Evolutionary conservation across 2,888 invertebrate genomes (phyloP), one percentile per base, ranked within the genome.

Genomic region (Temnothorax ravouxi): DNA sequence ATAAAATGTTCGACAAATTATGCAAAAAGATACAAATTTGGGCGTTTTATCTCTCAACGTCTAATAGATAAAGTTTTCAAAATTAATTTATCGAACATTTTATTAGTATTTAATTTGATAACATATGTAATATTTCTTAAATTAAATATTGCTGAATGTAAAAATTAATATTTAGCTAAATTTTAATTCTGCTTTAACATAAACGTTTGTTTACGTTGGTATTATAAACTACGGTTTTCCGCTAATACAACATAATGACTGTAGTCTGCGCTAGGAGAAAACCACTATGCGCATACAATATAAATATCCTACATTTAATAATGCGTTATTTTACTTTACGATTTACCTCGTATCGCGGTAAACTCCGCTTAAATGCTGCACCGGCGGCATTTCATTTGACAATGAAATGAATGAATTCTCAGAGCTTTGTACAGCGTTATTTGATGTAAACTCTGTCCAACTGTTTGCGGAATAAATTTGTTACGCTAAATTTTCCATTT

Each of bases 281-380:
- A 67, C 21, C 44, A 18, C 34, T 59, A 59, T 56, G 13, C 18
- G 13, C 18, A 21, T 13, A 59, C 59, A 25, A 59, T 79, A 75
- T 75, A 59, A 80, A 59, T 61, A 80, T 80, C 44, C 74, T 38
- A 38, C 47, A 38, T 80, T 80, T 80, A 80, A 80, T 80, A 59
- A 59, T 54, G 15, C 29, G 38, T 80, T 80, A 80, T 74, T 74
- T 74, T 80, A 80, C 59, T 56, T 74, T 34, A 74, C 75, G 79
- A 59, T 79, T 74, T 75, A 75, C 76, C 59, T 75, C 44, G 47
- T 59, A 72, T 80, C 25, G 25, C 25, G 34, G 15, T 38, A 59
- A 74, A 56, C 8, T 29, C 18, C 47, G 59, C 34, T 79, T 79
- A 72, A 79, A 79, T 74, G 56, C 47, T 44, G 34, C 38, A 59